These are phyloP conservation scores for Nomada hirtipes DNA, from an alignment of 2,888 invertebrate species.

Conservation along the genomic window DNA sequence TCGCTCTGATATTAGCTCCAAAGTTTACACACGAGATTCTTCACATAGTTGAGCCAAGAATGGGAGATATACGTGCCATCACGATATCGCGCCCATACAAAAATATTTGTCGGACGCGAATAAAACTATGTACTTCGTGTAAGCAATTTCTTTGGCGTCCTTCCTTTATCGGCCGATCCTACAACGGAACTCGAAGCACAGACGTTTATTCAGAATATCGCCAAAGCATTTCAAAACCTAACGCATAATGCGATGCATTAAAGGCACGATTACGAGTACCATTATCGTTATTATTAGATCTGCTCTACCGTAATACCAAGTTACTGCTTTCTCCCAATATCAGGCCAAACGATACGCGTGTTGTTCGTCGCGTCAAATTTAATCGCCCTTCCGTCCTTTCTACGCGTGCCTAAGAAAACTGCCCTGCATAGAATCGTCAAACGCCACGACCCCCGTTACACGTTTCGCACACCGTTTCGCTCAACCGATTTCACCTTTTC, in stretches of 20 bases:
- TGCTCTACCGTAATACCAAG: no score
- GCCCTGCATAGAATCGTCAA: slow-evolving; percentile 6
- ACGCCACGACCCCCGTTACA: not conserved
- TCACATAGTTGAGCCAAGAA: not conserved
- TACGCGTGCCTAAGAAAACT: not conserved
- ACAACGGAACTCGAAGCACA: slow-evolving; percentile 45
- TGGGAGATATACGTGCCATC: no score
- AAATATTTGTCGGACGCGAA: not conserved
- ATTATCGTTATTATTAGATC: no score
- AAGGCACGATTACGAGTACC: no score
- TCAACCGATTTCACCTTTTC: slow-evolving; percentile 33
- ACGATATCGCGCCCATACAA: not conserved
- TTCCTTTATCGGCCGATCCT: slow-evolving; percentile 22
- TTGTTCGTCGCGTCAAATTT: not conserved
- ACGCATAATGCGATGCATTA: no score
- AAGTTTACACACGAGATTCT: not conserved
- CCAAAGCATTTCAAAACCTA: no score
- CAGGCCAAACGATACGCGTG: not conserved
- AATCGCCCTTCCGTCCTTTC: not conserved
- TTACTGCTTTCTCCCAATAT: not conserved
- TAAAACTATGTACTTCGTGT: slow-evolving; percentile 20
- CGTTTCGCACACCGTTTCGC: not conserved
- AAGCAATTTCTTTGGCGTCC: slow-evolving; percentile 36
- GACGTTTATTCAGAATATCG: slow-evolving; percentile 6
- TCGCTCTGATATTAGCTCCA: not conserved